Base-by-base conservation (phyloP, 2,888 invertebrate genomes). In the Hemaris fuciformis region DNA sequence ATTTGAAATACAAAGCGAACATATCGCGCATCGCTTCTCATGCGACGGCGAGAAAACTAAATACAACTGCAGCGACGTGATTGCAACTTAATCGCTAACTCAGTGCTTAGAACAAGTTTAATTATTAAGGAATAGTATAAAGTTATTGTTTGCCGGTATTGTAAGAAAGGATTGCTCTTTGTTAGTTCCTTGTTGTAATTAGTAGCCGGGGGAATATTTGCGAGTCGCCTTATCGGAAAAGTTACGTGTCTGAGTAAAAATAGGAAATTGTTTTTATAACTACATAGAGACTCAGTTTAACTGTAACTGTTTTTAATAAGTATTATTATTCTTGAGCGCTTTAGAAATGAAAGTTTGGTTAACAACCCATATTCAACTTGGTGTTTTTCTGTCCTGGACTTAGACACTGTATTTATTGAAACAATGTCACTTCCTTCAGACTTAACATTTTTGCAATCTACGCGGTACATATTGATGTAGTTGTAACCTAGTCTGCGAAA, bases 11-110 rank as follows among this genome's bases (percentile, higher is more conserved):
- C n/a, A n/a, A n/a, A n/a, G n/a, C n/a, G n/a, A n/a, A n/a, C n/a
- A n/a, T n/a, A n/a, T 43, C 27, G 41, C 43, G 13, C 23, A 56
- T 43, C 25, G 48, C 38, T 61, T 43, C 2, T 7, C 4, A 8
- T 61, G 10, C 25, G 18, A 34, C 57, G n/a, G 46, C 18, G 23
- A 15, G 45, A 8, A 22, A 23, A 57, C 34, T 57, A 43, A 43
- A 45, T 13, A 57, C 25, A 61, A 71, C 79, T 80, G 81, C 80
- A 73, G 71, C 70, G 69, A 70, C 77, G 73, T 84, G 86, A 87
- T 88, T 84, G 85, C 85, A 85, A 85, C 84, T 88, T 85, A 85
- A 88, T 87, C 85, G 82, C 81, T 70, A 84, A 88, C 84, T 86
- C 79, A 76, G 69, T 71, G 76, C 80, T 80, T 78, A 76, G 77